Conservation (phyloP, 2,113 vertebrate species). For the Triplophysa tibetana region DNA sequence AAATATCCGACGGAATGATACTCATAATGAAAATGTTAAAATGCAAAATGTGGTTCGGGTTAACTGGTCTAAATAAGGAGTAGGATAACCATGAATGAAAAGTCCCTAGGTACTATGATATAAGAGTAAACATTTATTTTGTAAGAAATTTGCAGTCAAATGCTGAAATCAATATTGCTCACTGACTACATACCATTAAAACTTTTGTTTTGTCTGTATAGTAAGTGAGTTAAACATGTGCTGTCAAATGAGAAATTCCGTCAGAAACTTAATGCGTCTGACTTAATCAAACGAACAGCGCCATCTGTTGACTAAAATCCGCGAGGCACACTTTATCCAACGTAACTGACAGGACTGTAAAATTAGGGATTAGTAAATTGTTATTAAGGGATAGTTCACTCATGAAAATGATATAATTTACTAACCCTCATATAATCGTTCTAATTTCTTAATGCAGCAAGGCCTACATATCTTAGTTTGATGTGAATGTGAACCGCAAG, state of each 20-base stretch:
- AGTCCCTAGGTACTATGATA: no score
- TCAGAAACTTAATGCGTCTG: neutral
- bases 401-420: no score
- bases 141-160: neutral
- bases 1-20: neutral
- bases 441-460: neutral
- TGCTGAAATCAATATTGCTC: slow-evolving; percentile 16
- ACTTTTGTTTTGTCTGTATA: neutral
- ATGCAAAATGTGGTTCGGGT: no score
- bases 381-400: no score
- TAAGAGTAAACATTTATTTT: no score
- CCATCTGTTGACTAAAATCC: slow-evolving; percentile 18
- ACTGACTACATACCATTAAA: neutral
- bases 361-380: no score
- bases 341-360: neutral
- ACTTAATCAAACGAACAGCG: slow-evolving; percentile 5
- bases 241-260: neutral
- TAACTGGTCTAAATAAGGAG: no score
- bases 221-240: neutral
- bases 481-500: neutral
- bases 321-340: neutral
- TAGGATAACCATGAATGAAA: no score
- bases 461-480: neutral
- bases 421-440: no score
- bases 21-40: no score